A percentile compares a stretch with the other conserved stretches of the same genome.
Conservation (phyloP, 2,797 vertebrate species). For the Lemur catta region DNA sequence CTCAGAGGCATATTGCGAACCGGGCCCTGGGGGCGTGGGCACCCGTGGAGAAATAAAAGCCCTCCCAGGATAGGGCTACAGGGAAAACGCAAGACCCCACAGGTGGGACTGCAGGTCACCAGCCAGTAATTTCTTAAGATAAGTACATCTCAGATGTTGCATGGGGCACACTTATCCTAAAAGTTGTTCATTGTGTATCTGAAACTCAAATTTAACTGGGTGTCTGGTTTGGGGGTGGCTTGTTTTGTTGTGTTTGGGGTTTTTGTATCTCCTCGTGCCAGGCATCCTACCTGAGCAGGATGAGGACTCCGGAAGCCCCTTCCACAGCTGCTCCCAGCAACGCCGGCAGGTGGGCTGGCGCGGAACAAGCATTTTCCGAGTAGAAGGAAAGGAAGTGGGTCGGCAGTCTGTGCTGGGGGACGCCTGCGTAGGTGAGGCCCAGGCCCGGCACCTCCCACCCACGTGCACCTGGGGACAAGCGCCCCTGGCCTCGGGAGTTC, state of each 20-base stretch:
- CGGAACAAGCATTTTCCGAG: neutral
- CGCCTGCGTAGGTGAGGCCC: neutral
- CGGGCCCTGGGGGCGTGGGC: accelerated
- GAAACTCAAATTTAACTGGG: neutral
- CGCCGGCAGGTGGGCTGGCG: accelerated
- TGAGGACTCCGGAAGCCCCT: neutral
- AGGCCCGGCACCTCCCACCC: neutral
- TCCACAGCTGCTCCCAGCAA: neutral
- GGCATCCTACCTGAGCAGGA: neutral
- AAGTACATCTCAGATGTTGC: neutral
- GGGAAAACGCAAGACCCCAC: neutral
- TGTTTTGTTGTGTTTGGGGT: neutral
- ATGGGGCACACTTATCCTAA: neutral
- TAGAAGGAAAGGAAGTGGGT: neutral
- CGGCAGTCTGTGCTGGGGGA: neutral
- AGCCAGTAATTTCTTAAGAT: neutral
- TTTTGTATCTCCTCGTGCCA: neutral
- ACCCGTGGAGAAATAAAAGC: neutral
- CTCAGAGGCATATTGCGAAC: neutral
- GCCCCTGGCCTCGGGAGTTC: neutral
- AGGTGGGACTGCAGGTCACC: neutral
- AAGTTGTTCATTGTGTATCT: neutral
- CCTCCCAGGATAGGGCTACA: neutral
- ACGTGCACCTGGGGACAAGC: neutral
- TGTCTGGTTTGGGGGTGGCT: neutral